Conservation (phyloP, 1,140 invertebrate species). For the Diachasmimorpha longicaudata region DNA sequence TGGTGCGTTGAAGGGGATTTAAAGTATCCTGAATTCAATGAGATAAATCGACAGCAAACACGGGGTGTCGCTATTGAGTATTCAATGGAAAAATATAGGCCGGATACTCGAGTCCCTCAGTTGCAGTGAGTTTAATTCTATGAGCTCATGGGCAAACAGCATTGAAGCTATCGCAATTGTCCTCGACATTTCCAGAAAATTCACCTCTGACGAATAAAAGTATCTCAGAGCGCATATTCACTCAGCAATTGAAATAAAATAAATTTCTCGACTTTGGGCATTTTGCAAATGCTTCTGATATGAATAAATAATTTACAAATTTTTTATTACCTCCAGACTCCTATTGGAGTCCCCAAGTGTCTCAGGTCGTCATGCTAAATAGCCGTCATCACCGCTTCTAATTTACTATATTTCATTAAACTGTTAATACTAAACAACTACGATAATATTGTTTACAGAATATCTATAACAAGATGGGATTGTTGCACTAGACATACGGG, state of each 20-base stretch:
- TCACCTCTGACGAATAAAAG: background rate
- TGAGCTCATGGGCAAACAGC: background rate
- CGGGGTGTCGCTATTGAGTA: background rate
- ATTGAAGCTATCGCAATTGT: background rate
- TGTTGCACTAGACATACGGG: background rate
- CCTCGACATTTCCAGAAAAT: background rate
- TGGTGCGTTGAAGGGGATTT: background rate
- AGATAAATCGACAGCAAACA: constrained; percentile 1
- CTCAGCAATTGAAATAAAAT: too few relatives aligned
- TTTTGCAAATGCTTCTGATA: too few relatives aligned
- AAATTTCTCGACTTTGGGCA: too few relatives aligned
- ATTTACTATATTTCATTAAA: background rate
- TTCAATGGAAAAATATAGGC: constrained; percentile 1
- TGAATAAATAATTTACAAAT: background rate
- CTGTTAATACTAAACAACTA: background rate
- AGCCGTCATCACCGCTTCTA: background rate
- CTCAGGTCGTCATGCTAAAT: background rate
- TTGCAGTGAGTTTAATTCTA: background rate
- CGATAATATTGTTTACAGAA: background rate
- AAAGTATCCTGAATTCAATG: background rate
- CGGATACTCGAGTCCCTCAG: background rate
- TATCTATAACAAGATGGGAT: background rate
- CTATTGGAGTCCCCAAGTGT: background rate
- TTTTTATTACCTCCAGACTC: background rate
- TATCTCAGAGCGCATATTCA: too few relatives aligned